Base-by-base conservation (phyloP, 2,113 vertebrate genomes). In the Prochilodus magdalenae region DNA sequence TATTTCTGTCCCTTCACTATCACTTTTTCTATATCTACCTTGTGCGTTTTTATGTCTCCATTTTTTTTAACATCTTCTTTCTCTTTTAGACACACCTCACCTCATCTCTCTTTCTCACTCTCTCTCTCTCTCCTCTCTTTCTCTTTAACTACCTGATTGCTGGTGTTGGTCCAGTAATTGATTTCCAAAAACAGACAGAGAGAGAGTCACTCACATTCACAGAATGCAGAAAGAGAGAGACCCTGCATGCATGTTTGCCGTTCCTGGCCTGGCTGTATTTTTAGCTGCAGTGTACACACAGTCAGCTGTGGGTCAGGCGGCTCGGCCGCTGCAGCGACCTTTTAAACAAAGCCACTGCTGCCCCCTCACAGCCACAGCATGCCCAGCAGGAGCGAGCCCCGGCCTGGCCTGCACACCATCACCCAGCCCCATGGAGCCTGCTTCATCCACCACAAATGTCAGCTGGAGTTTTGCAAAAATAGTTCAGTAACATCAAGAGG, bases 281-380 rank as follows among this genome's bases (percentile, higher is more conserved):
- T 81, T 84, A 87, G 86, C 73, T 29, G 40, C 80, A 27, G 49
- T 44, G 71, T 83, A 79, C 84, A 86, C 81, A 86, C 73, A 85
- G 33, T 47, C 83, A 79, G 74, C 75, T 87, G 49, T 73, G 75
- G 86, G 81, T 87, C 81, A 81, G 81, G 75, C 73, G 71, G 62
- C 86, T 73, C 47, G 62, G 73, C 49, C 36, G 53, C 59, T 76
- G 77, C 57, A 26, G 59, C 67, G 66, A 73, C 67, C 73, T 72
- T 75, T 70, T 75, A 71, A 75, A 73, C 72, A 83, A 75, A 85
- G 77, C 74, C n/a, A 27, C 24, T 24, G 30, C 47, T 26, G 71
- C 85, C 51, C 60, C 60, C 51, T 74, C 55, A 57, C 60, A 44
- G 29, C 71, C 51, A 0, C 66, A 24, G 44, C 73, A 75, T 1